Conservation (phyloP, 2,797 vertebrate species). For the Triplophysa yarkandensis region DNA sequence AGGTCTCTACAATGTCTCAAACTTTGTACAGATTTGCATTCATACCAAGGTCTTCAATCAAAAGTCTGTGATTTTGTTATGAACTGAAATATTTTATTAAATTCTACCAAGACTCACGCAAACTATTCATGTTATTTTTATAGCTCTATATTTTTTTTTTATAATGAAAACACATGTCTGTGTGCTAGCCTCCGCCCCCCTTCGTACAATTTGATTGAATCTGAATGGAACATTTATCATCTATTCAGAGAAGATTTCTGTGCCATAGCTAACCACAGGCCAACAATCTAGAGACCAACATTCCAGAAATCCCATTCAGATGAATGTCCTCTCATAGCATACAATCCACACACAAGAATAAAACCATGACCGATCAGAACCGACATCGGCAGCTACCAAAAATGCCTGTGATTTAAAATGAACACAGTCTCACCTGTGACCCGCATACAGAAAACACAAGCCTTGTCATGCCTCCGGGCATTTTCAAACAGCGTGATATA, state of each 20-base stretch:
- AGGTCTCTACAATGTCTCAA: not conserved
- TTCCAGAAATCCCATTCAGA: not conserved
- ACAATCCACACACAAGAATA: constrained; percentile 15
- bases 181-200: not conserved
- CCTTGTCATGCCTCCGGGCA: constrained; percentile 33
- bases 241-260: not conserved
- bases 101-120: not conserved
- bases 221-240: not conserved
- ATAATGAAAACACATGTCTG: not conserved
- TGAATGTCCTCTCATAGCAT: constrained; percentile 12
- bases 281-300: constrained; percentile 3
- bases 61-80: not conserved
- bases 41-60: not conserved
- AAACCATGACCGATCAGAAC: not conserved
- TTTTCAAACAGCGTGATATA: constrained; percentile 52
- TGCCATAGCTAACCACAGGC: not conserved
- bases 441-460: constrained; percentile 6
- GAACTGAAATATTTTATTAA: not conserved
- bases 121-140: not conserved
- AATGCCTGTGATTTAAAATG: constrained; percentile 14
- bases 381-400: constrained; percentile 6
- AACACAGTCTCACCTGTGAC: constrained; percentile 19
- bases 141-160: not conserved
- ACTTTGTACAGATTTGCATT: not conserved
- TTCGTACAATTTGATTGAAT: not conserved